These are phyloP conservation scores for Ginglymostoma cirratum DNA, from an alignment of 2,113 vertebrate genomes.

Conservation along the genomic window DNA sequence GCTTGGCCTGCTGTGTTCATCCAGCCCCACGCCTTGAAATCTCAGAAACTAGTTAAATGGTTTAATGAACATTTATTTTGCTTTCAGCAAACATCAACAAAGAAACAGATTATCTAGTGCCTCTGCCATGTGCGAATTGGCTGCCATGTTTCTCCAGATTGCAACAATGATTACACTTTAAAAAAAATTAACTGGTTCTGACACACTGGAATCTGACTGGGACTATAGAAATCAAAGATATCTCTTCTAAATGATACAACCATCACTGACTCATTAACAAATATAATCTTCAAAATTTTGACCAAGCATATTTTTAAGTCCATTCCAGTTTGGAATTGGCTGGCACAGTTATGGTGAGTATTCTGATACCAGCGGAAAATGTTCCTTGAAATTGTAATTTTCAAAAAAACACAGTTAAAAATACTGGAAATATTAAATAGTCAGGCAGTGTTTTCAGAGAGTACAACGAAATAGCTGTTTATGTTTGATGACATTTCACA, in stretches of 20 bases:
- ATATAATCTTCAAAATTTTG: not conserved
- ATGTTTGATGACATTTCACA: no score
- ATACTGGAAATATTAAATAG: not conserved
- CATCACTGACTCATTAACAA: not conserved
- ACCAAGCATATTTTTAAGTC: not conserved
- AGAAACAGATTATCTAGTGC: not conserved
- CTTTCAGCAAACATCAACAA: not conserved
- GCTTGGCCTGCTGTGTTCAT: no score
- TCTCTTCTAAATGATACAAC: not conserved
- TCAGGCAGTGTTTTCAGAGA: not conserved
- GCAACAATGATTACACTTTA: not conserved
- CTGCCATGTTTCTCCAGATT: not conserved
- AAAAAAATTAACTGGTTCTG: not conserved
- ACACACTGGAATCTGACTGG: not conserved
- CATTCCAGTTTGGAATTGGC: not conserved
- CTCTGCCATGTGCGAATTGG: not conserved
- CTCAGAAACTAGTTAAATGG: not conserved
- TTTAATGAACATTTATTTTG: conserved; percentile 3
- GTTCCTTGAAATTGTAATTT: not conserved
- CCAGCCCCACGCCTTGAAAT: no score
- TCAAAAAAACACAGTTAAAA: not conserved
- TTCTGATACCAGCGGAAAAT: not conserved
- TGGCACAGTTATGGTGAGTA: not conserved
- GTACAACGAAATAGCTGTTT: not conserved
- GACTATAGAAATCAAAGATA: not conserved